phyloP scores from a whole-genome alignment of 2,797 vertebrate genomes.

The Cirrhinus mrigala region DNA sequence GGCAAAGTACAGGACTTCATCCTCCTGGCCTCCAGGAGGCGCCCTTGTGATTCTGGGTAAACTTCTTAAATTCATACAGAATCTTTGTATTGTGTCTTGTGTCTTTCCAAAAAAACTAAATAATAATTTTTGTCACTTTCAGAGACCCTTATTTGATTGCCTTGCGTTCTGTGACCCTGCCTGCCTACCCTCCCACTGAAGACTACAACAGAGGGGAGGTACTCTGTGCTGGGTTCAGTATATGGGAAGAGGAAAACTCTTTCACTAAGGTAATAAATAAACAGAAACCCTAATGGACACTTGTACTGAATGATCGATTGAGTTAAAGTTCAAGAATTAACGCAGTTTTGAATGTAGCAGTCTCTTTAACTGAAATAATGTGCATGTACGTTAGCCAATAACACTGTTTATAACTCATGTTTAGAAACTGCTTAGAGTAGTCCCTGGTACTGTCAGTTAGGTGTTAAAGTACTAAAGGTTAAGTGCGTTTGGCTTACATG shows the following conservation, averaged over 20 bases:
- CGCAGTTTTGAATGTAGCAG: neutral
- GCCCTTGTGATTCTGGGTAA: slow-evolving; percentile 89
- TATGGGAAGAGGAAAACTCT: slow-evolving; percentile 83
- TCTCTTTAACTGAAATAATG: slow-evolving; percentile 22
- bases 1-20: slow-evolving; percentile 90
- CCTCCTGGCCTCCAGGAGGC: slow-evolving; percentile 88
- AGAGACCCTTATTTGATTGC: slow-evolving; percentile 96
- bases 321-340: slow-evolving; percentile 11
- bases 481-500: neutral
- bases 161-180: slow-evolving; percentile 90
- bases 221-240: slow-evolving; percentile 92
- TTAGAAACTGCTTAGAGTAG: slow-evolving; percentile 15
- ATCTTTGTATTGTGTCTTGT: neutral
- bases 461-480: slow-evolving; percentile 36
- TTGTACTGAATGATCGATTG: neutral
- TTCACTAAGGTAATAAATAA: slow-evolving; percentile 83
- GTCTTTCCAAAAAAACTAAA: slow-evolving; percentile 7
- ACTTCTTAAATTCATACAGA: slow-evolving; percentile 6
- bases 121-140: slow-evolving; percentile 51
- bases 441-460: neutral
- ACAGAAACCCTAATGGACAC: neutral
- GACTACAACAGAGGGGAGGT: slow-evolving; percentile 88
- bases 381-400: slow-evolving; percentile 4
- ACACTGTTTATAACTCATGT: neutral
- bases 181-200: slow-evolving; percentile 79